phyloP scores from a whole-genome alignment of 1,140 invertebrate species.

The Lepidurus apus region DNA sequence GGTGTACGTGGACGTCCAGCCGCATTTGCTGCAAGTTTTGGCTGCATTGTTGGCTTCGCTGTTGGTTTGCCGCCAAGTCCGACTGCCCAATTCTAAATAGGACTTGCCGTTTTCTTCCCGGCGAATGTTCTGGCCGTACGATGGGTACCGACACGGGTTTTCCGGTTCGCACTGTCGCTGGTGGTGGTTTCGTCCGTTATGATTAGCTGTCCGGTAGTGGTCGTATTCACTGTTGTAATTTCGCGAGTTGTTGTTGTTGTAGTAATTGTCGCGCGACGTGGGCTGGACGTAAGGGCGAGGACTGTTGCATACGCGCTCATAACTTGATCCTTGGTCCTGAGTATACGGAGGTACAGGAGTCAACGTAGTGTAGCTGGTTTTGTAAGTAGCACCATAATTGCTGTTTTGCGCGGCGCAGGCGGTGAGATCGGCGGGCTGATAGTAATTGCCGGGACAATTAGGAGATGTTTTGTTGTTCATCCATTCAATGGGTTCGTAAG shows the following conservation, averaged over 20 bases:
- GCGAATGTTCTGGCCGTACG: slow-evolving; percentile 52
- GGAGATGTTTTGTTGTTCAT: not conserved
- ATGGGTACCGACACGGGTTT: slow-evolving; percentile 16
- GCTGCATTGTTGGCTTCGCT: slow-evolving; percentile 35
- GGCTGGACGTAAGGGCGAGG: slow-evolving; percentile 30
- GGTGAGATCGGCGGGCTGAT: slow-evolving; percentile 8
- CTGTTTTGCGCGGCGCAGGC: slow-evolving; percentile 16
- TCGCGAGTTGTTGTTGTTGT: slow-evolving; percentile 27
- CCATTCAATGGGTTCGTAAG: slow-evolving; percentile 13
- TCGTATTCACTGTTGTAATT: slow-evolving; percentile 25
- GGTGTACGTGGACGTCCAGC: slow-evolving; percentile 24
- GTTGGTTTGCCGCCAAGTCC: slow-evolving; percentile 37
- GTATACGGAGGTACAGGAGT: slow-evolving; percentile 17
- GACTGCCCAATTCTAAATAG: slow-evolving; percentile 69
- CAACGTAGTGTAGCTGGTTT: slow-evolving; percentile 1
- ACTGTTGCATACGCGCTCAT: slow-evolving; percentile 33
- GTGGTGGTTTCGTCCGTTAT: slow-evolving; percentile 1
- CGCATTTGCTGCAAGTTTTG: slow-evolving; percentile 33
- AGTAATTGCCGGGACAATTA: slow-evolving; percentile 7
- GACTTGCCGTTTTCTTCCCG: slow-evolving; percentile 85
- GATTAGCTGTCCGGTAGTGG: slow-evolving; percentile 25
- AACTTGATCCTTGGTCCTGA: slow-evolving; percentile 15
- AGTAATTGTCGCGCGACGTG: slow-evolving; percentile 25
- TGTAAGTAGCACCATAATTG: slow-evolving; percentile 15
- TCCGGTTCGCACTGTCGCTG: slow-evolving; percentile 16